Percentiles rank a stretch among this genome's conserved stretches.
Conservation (phyloP, 2,888 invertebrate genomes). For the Drosophila acutilabella region DNA sequence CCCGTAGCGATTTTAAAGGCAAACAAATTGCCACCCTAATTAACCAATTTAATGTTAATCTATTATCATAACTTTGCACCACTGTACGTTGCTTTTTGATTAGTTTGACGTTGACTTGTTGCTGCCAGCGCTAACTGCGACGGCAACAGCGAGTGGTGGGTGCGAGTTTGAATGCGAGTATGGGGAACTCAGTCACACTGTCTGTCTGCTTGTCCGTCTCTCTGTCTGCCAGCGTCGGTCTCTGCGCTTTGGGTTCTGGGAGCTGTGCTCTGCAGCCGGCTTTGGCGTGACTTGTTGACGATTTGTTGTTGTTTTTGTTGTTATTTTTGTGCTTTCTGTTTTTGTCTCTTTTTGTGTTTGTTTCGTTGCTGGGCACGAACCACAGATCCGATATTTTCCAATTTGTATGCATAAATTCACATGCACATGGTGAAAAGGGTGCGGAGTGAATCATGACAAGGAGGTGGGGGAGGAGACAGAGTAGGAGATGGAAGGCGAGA, state of each 20-base stretch:
- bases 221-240: slow-evolving; percentile 6
- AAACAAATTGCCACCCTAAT: slow-evolving; percentile 1
- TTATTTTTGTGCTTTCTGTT: slow-evolving; percentile 27
- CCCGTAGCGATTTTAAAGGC: not conserved
- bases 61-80: slow-evolving; percentile 6
- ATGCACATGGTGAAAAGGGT: slow-evolving; percentile 8
- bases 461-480: not conserved
- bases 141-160: slow-evolving; percentile 66
- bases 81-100: slow-evolving; percentile 48
- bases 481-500: not conserved
- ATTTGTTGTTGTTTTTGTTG: slow-evolving; percentile 74
- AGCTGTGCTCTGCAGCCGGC: slow-evolving; percentile 57
- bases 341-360: slow-evolving; percentile 10
- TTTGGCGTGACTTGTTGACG: slow-evolving; percentile 79
- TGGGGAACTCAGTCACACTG: slow-evolving; percentile 23
- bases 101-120: slow-evolving; percentile 58
- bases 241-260: slow-evolving; percentile 24
- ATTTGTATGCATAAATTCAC: slow-evolving; percentile 79
- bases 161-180: slow-evolving; percentile 56
- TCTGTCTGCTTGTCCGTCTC: slow-evolving; percentile 10
- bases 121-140: slow-evolving; percentile 42
- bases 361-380: slow-evolving; percentile 76
- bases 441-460: slow-evolving; percentile 10
- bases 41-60: slow-evolving; percentile 9
- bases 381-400: slow-evolving; percentile 83